These are phyloP conservation scores for Melanotaenia pygmaea DNA, from an alignment of 2,797 vertebrate species.

Conservation along the genomic window DNA sequence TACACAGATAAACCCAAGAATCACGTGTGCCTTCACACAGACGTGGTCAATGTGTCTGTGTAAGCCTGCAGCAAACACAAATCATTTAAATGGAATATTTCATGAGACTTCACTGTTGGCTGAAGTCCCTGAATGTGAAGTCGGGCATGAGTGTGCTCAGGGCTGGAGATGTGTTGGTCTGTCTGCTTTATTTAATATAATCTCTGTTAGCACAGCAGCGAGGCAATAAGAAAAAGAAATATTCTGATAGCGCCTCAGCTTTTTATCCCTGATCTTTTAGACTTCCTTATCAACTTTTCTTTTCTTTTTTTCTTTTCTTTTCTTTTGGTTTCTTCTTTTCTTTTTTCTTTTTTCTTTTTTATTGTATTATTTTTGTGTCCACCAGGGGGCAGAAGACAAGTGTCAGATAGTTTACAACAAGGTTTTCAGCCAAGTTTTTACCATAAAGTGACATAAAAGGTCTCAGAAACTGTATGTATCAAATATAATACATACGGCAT, in stretches of 20 bases:
- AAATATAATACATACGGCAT: too few relatives aligned
- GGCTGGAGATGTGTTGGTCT: conserved; percentile 33
- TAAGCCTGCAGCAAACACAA: conserved; percentile 26
- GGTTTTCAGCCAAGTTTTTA: too few relatives aligned
- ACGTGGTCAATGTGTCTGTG: conserved; percentile 17
- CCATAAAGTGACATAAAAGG: too few relatives aligned
- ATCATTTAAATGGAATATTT: conserved; percentile 45
- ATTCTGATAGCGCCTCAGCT: background rate
- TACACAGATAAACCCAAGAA: conserved; percentile 30
- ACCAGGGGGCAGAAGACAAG: too few relatives aligned
- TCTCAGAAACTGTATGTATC: too few relatives aligned
- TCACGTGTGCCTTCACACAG: background rate
- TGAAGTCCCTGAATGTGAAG: conserved; percentile 32
- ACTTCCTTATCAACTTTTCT: background rate
- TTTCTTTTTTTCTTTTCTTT: background rate
- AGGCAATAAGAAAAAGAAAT: background rate
- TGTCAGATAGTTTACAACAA: too few relatives aligned
- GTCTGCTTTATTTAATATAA: conserved; percentile 24
- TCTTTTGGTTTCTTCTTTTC: background rate
- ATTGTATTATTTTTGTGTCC: too few relatives aligned
- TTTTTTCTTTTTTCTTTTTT: background rate
- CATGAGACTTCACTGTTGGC: conserved; percentile 17
- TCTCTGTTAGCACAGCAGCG: background rate
- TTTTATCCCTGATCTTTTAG: conserved; percentile 6
- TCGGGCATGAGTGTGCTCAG: conserved; percentile 21